Conservation (phyloP, 2,797 vertebrate species). For the Protonibea diacanthus region DNA sequence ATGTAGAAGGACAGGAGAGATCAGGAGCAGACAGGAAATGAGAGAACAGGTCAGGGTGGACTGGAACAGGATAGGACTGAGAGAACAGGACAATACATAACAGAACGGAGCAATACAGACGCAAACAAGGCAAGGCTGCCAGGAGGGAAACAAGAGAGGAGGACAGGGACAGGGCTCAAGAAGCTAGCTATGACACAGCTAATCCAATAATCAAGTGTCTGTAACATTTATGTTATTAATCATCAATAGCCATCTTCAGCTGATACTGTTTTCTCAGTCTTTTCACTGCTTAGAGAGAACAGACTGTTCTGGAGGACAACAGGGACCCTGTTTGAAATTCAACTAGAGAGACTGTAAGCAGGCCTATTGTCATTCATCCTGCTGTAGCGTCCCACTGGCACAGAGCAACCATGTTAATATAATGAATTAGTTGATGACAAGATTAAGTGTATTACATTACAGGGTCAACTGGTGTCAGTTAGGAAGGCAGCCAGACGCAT, state of each 20-base stretch:
- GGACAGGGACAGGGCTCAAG: constrained; percentile 1
- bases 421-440: constrained; percentile 41
- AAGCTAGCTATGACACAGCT: not conserved
- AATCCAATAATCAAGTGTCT: constrained; percentile 26
- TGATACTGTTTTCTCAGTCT: not conserved
- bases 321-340: constrained; percentile 33
- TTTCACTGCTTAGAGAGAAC: not conserved
- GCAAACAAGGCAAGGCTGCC: not conserved
- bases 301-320: constrained; percentile 6
- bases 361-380: constrained; percentile 15
- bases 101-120: not conserved
- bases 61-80: constrained; percentile 4
- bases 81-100: not conserved
- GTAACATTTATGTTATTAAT: constrained; percentile 5
- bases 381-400: constrained; percentile 21
- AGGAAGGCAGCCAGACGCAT: constrained; percentile 21
- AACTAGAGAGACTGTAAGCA: constrained; percentile 7
- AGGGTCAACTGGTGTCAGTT: constrained; percentile 49
- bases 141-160: not conserved
- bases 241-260: not conserved
- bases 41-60: constrained; percentile 14
- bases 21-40: constrained; percentile 14
- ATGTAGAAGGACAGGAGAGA: not conserved
- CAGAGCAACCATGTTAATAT: constrained; percentile 35
- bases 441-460: constrained; percentile 32